Conservation (phyloP, 2,797 vertebrate genomes). For the Tadarida brasiliensis region DNA sequence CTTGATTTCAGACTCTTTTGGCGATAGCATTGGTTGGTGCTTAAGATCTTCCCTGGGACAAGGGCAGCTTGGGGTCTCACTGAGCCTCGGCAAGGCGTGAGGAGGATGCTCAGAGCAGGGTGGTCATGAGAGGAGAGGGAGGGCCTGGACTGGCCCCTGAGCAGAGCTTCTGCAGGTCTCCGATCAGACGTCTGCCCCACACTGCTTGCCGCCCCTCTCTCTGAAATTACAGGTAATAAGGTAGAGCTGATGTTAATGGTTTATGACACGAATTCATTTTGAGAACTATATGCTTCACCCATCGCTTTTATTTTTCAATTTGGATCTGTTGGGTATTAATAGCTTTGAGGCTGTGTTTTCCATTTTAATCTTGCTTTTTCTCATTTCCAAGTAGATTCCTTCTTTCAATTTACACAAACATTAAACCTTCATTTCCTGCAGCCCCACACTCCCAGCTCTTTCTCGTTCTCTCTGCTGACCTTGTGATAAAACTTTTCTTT, state of each 20-base stretch:
- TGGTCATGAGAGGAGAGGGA: not conserved
- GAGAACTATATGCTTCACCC: constrained; percentile 86
- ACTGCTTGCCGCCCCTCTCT: constrained; percentile 43
- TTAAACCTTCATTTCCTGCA: constrained; percentile 79
- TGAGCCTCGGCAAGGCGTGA: not conserved
- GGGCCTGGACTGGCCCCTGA: not conserved
- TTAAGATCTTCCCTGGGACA: not conserved
- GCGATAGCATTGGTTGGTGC: not conserved
- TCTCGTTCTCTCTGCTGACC: constrained; percentile 45
- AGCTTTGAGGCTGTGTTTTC: constrained; percentile 82
- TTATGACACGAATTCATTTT: constrained; percentile 87
- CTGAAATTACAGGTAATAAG: constrained; percentile 82
- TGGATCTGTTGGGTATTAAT: constrained; percentile 85
- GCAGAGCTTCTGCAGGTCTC: not conserved
- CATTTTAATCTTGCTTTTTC: constrained; percentile 84
- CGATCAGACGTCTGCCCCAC: not conserved
- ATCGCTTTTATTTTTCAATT: constrained; percentile 85
- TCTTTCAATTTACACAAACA: constrained; percentile 82
- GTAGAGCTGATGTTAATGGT: constrained; percentile 83
- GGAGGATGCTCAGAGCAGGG: not conserved
- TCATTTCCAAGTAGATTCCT: constrained; percentile 82
- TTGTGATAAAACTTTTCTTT: constrained; percentile 66
- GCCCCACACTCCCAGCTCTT: not conserved
- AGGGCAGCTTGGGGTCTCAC: not conserved
- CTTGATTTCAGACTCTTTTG: not conserved